These are phyloP conservation scores for Cataglyphis rosenhaueri DNA, from an alignment of 2,888 invertebrate genomes.

Conservation along the genomic window DNA sequence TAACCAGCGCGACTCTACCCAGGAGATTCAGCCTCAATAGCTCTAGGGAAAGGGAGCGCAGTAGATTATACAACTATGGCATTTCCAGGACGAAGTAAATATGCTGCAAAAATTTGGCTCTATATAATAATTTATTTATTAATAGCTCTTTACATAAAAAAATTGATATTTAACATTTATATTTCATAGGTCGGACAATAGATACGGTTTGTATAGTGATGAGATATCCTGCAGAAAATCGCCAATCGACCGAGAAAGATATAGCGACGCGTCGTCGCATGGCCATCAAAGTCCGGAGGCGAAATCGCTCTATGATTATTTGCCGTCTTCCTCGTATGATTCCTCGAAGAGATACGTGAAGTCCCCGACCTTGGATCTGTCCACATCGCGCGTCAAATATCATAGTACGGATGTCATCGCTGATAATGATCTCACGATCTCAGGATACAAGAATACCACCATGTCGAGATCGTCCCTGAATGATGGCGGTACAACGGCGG, in stretches of 20 bases:
- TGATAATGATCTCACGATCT: conserved; percentile 71
- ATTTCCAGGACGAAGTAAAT: conserved; percentile 24
- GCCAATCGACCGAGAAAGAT: conserved; percentile 77
- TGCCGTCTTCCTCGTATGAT: conserved; percentile 76
- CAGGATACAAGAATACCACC: conserved; percentile 69
- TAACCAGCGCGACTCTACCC: conserved; percentile 83
- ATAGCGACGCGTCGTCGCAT: conserved; percentile 56
- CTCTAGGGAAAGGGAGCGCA: conserved; percentile 71
- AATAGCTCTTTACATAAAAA: neutral
- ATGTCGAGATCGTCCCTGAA: conserved; percentile 64
- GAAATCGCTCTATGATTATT: conserved; percentile 74
- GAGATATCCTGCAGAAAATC: conserved; percentile 75
- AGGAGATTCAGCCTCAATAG: conserved; percentile 84
- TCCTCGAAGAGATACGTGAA: conserved; percentile 77
- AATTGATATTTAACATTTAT: neutral
- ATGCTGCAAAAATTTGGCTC: neutral
- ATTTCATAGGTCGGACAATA: conserved; percentile 68
- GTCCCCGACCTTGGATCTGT: conserved; percentile 77
- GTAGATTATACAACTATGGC: conserved; percentile 28
- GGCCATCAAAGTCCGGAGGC: conserved; percentile 69
- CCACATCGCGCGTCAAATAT: conserved; percentile 74
- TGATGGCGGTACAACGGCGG: conserved; percentile 57
- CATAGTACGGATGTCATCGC: conserved; percentile 76
- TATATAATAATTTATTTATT: neutral
- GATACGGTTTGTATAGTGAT: conserved; percentile 77